phyloP scores from a whole-genome alignment of 2,888 invertebrate species.

The Pediacus dermestoides region DNA sequence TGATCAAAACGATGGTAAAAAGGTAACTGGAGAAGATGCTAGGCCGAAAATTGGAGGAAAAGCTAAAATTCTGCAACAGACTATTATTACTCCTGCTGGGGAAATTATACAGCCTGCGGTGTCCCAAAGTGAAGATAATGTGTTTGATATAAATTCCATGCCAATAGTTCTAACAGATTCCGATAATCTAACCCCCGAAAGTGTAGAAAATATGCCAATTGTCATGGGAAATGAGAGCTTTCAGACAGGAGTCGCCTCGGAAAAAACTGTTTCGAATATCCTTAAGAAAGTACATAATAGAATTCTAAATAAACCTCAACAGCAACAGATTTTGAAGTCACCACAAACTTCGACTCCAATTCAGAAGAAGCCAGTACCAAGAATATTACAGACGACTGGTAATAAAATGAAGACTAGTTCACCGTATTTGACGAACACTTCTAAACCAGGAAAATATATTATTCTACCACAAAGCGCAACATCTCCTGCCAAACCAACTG shows the following conservation, averaged over 20 bases:
- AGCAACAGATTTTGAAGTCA: conserved; percentile 1
- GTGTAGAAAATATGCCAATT: conserved; percentile 63
- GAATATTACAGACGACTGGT: conserved; percentile 29
- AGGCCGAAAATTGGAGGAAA: conserved; percentile 32
- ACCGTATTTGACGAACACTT: neutral
- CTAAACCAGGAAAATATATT: conserved; percentile 35
- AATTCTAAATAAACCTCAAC: neutral
- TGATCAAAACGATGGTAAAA: no score
- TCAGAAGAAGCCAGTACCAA: conserved; percentile 17
- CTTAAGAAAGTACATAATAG: conserved; percentile 3
- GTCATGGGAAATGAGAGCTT: conserved; percentile 17
- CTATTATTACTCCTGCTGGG: conserved; percentile 48
- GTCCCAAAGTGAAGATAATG: conserved; percentile 40
- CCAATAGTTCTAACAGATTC: conserved; percentile 70
- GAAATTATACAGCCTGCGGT: conserved; percentile 40
- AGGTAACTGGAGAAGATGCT: conserved; percentile 13
- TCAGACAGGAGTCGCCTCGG: conserved; percentile 21
- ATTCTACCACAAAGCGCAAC: conserved; percentile 30
- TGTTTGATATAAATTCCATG: conserved; percentile 73
- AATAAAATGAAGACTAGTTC: conserved; percentile 32
- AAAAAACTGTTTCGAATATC: conserved; percentile 7
- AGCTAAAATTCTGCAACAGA: conserved; percentile 47
- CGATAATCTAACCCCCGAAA: conserved; percentile 66
- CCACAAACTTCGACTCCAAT: conserved; percentile 1
- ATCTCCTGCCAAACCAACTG: conserved; percentile 15